These are phyloP conservation scores for Lasioglossum figueresi DNA, from an alignment of 2,888 invertebrate genomes.

Conservation along the genomic window DNA sequence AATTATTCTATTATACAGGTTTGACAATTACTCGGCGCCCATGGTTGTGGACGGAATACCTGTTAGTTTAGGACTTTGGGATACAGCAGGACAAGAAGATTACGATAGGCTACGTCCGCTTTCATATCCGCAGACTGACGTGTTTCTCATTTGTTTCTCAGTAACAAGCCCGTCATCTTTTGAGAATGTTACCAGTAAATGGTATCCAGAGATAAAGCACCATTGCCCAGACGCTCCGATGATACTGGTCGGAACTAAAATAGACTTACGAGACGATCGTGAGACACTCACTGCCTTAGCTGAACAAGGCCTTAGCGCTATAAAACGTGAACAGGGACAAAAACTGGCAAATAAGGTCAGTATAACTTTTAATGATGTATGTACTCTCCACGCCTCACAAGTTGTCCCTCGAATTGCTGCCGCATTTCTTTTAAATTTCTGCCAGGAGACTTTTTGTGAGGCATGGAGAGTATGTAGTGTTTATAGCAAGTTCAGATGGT, in stretches of 20 bases:
- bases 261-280: constrained; percentile 98
- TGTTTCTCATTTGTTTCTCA: constrained; percentile 99
- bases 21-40: constrained; percentile 99
- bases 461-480: neutral
- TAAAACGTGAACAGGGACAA: constrained; percentile 98
- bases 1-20: constrained; percentile 86
- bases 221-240: constrained; percentile 99
- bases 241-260: constrained; percentile 99
- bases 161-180: constrained; percentile 99
- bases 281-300: constrained; percentile 96
- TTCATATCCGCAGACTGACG: constrained; percentile 99
- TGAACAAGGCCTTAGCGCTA: constrained; percentile 97
- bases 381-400: too few relatives aligned
- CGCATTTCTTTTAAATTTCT: too few relatives aligned
- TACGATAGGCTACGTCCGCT: constrained; percentile 98
- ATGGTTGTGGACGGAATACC: constrained; percentile 99
- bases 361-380: constrained; percentile 12
- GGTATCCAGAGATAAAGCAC: constrained; percentile 99
- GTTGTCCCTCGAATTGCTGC: too few relatives aligned
- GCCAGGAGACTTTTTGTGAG: too few relatives aligned
- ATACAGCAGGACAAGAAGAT: constrained; percentile 99
- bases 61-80: constrained; percentile 98
- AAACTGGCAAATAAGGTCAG: constrained; percentile 95
- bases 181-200: constrained; percentile 99
- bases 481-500: neutral